Evolutionary conservation across 2,888 invertebrate genomes (phyloP).

Genomic region (Onthophagus sagittarius): DNA sequence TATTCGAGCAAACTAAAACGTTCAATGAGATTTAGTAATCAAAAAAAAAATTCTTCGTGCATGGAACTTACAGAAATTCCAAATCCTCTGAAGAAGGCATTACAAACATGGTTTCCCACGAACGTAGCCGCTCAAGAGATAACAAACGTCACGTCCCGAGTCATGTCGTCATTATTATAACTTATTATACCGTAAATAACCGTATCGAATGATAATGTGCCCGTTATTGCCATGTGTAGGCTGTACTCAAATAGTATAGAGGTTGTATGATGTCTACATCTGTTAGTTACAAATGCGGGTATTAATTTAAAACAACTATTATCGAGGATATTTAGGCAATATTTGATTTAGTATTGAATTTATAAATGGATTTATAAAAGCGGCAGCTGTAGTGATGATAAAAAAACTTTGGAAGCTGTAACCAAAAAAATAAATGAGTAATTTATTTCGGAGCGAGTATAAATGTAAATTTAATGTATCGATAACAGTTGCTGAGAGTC

Average conservation of each 20-base stretch:
- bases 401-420: background rate
- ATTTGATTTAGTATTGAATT: no score
- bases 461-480: slow-evolving; percentile 33
- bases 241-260: background rate
- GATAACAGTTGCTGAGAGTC: slow-evolving; percentile 32
- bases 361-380: no score
- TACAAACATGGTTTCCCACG: background rate
- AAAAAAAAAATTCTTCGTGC: background rate
- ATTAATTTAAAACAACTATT: background rate
- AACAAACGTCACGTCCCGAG: background rate
- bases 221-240: background rate
- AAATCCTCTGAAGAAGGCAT: background rate
- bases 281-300: background rate
- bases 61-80: background rate
- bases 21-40: background rate
- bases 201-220: background rate
- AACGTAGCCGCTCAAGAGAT: background rate
- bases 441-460: slow-evolving; percentile 21
- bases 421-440: slow-evolving; percentile 13
- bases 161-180: background rate
- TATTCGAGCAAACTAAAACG: background rate
- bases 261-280: background rate
- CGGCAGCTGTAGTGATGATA: background rate
- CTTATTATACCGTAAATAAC: background rate
- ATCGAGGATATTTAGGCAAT: no score